These are phyloP conservation scores for Rafetus swinhoei DNA, from an alignment of 2,113 vertebrate species.

Conservation along the genomic window DNA sequence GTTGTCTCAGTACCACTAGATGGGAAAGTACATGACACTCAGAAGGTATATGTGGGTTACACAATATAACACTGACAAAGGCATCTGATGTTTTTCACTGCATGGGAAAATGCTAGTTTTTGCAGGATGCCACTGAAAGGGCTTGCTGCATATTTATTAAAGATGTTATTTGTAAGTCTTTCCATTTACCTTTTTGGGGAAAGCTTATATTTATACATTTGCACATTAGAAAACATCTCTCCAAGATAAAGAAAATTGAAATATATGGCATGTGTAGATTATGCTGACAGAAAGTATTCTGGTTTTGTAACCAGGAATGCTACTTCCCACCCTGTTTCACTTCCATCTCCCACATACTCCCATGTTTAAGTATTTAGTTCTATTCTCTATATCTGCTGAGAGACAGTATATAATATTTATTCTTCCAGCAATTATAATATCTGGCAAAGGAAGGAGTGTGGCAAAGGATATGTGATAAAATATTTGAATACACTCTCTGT, in stretches of 20 bases:
- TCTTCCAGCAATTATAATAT: neutral
- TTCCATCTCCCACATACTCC: neutral
- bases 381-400: neutral
- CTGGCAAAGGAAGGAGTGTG: neutral
- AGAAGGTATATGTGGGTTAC: too few species aligned
- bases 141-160: neutral
- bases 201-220: neutral
- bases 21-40: too few species aligned
- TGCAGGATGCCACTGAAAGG: neutral
- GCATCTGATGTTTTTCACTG: neutral
- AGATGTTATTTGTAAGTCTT: neutral
- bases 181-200: neutral
- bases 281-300: neutral
- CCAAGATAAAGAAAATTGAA: neutral
- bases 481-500: neutral
- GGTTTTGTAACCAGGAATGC: neutral
- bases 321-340: neutral
- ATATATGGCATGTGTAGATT: neutral
- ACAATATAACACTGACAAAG: neutral
- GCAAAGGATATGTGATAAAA: neutral
- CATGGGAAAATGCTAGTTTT: neutral
- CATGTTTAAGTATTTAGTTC: neutral
- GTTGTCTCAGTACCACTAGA: too few species aligned
- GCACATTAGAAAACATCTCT: neutral
- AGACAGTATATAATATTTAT: neutral